phyloP scores from a whole-genome alignment of 92 coral and sea anemone species.

The Montipora capitata region DNA sequence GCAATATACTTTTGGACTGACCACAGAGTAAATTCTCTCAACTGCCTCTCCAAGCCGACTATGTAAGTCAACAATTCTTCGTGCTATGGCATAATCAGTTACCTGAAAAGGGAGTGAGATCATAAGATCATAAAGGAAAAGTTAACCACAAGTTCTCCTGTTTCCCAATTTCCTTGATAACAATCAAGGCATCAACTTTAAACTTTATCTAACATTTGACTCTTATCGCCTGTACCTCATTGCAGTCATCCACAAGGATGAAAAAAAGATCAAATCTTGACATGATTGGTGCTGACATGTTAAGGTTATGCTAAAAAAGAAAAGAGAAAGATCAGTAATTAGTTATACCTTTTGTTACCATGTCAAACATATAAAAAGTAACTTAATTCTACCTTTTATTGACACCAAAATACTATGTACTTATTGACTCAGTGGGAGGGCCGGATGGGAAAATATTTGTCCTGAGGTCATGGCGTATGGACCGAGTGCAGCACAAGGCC shows the following conservation, averaged over 20 bases:
- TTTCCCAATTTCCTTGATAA: too few species aligned
- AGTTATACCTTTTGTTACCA: not conserved
- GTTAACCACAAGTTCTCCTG: too few species aligned
- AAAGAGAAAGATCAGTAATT: not conserved
- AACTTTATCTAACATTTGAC: not conserved
- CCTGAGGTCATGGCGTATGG: too few species aligned
- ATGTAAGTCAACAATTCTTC: constrained; percentile 97
- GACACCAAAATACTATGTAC: too few species aligned
- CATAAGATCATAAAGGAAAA: too few species aligned
- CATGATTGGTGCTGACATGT: constrained; percentile 99
- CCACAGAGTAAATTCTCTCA: constrained; percentile 97
- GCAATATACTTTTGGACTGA: constrained; percentile 34
- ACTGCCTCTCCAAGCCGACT: constrained; percentile 95
- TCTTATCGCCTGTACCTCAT: constrained; percentile 79
- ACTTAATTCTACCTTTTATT: too few species aligned
- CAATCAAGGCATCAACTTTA: too few species aligned
- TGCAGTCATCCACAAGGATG: constrained; percentile 98
- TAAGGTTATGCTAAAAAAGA: constrained; percentile 93
- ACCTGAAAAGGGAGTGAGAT: constrained; percentile 58
- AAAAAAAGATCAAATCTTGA: constrained; percentile 99
- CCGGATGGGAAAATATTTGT: too few species aligned
- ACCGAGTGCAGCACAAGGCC: too few species aligned
- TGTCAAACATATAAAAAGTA: too few species aligned
- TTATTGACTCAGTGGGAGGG: too few species aligned
- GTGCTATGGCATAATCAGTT: constrained; percentile 97